Conservation (phyloP, 2,113 vertebrate species). For the Rattus rattus region DNA sequence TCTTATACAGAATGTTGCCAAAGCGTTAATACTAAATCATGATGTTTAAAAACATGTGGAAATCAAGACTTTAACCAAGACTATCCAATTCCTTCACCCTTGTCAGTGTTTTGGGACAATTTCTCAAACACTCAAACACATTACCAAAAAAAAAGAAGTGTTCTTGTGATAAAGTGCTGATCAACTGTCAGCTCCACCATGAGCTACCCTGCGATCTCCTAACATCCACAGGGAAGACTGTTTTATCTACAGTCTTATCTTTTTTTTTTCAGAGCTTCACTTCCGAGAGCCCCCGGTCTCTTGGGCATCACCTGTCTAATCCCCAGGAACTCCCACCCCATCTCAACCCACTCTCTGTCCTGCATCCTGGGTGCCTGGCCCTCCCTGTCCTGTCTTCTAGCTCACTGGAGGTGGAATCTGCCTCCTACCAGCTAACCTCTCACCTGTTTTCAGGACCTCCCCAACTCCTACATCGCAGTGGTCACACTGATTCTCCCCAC, state of each 20-base stretch:
- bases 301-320: not conserved
- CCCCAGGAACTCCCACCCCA: not conserved
- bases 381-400: not conserved
- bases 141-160: not conserved
- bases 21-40: accelerated
- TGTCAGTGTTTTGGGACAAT: too few species aligned
- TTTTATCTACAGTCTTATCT: too few species aligned
- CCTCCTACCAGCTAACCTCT: constrained; percentile 46
- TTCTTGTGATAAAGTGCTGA: accelerated
- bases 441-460: not conserved
- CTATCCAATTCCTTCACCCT: not conserved
- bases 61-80: not conserved
- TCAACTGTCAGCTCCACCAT: not conserved
- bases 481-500: not conserved
- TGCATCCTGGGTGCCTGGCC: not conserved
- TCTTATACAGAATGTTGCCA: accelerated
- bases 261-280: not conserved
- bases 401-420: not conserved
- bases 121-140: not conserved
- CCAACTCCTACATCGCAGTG: not conserved
- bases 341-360: not conserved
- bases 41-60: not conserved
- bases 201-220: not conserved
- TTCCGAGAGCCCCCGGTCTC: not conserved
- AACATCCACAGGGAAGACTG: too few species aligned